Percentiles rank a stretch among this genome's conserved stretches.
Evolutionary conservation across 2,888 invertebrate genomes (phyloP).

Genomic region (Meganola albula): DNA sequence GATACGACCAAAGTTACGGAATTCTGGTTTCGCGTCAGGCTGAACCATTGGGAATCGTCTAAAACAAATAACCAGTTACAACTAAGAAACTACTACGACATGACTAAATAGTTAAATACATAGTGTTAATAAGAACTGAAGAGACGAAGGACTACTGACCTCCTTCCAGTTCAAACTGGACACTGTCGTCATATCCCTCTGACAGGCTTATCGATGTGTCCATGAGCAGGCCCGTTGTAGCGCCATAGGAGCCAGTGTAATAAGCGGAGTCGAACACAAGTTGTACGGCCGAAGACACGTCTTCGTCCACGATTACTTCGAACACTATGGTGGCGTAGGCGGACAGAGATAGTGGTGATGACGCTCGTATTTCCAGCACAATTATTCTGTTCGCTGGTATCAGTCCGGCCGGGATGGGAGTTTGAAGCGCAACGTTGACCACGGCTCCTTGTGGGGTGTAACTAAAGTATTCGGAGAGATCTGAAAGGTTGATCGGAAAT

Average conservation of each 20-base stretch:
- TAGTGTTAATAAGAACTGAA: too few species aligned
- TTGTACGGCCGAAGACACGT: constrained; percentile 1
- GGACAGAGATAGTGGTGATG: constrained; percentile 21
- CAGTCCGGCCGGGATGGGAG: constrained; percentile 25
- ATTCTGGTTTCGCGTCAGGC: background rate
- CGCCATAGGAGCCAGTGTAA: constrained; percentile 33
- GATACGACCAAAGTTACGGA: background rate
- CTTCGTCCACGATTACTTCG: constrained; percentile 14
- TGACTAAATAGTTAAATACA: too few species aligned
- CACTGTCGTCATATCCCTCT: constrained; percentile 28
- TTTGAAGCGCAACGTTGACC: constrained; percentile 15
- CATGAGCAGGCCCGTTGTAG: constrained; percentile 22
- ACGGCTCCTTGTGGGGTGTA: constrained; percentile 7
- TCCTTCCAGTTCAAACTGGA: constrained; percentile 31
- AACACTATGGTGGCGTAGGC: constrained; percentile 32
- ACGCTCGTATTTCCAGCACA: constrained; percentile 29
- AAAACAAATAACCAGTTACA: too few species aligned
- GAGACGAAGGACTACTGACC: constrained; percentile 19
- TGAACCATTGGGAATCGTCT: background rate
- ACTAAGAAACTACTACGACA: too few species aligned
- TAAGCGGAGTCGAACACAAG: constrained; percentile 23
- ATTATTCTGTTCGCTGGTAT: constrained; percentile 28
- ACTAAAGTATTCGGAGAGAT: constrained; percentile 18
- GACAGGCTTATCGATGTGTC: constrained; percentile 23
- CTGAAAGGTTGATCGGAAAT: constrained; percentile 7